Base-by-base conservation (phyloP, 2,888 invertebrate genomes). In the Troilus luridus region DNA sequence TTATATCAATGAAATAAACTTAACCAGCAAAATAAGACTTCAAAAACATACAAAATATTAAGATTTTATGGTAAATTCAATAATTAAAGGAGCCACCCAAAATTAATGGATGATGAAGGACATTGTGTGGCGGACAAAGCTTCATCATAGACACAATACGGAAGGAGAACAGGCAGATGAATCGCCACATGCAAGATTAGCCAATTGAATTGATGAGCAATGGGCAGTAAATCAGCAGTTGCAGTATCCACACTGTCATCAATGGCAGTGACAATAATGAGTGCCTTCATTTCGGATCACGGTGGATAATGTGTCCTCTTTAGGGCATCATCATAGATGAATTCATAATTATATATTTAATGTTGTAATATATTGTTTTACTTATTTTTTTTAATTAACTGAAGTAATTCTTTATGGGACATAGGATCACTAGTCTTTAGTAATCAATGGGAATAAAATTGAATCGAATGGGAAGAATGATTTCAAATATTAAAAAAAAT, bases 161-260 rank as follows among this genome's bases (percentile, higher is more conserved):
- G 72, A 77, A 72, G 72, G 72, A 41, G 72, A 77, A 41, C 27
- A 8, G 72, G 19, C 27, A 77, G 72, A 77, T 77, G 27, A 77
- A 41, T 77, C 72, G 72, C 72, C 72, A 77, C 27, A 77, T 77
- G 41, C 72, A 77, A 77, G 72, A 77, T 77, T 77, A 77, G 72
- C 72, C 72, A 77, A 77, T 77, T 41, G 72, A 77, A 77, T 77
- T 77, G 72, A 77, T 77, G 72, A 21, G 41, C 72, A 27, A 6
- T 8, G 72, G 17, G 14, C 72, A 77, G 72, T 77, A 77, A 77
- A 77, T 77, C 72, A 77, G 72, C 8, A 77, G 41, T 8, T 41
- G 41, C 41, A 77, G 72, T 77, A 77, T 77, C 41, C 17, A 17
- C n/a, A 27, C 41, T 41, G 41, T 41, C 41, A 41, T 41, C 72